Evolutionary conservation across 1,140 invertebrate species (phyloP).

Genomic region (Neocloeon triangulifer): DNA sequence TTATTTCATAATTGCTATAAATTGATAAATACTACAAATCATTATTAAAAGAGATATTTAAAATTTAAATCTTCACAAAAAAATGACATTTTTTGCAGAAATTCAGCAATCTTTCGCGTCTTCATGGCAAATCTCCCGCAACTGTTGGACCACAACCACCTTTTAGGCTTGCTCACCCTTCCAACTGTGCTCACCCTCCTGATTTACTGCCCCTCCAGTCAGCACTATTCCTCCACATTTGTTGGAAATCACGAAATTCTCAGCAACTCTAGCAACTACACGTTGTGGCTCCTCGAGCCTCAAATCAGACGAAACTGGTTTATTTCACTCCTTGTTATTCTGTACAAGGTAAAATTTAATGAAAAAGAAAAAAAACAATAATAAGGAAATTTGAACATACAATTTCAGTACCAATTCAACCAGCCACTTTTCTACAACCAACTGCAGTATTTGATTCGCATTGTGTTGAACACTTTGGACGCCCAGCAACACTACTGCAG

Average conservation of each 20-base stretch:
- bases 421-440: conserved; percentile 55
- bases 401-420: conserved; percentile 69
- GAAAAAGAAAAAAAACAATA: too few relatives aligned
- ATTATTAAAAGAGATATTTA: too few relatives aligned
- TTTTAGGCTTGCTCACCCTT: conserved; percentile 68
- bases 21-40: too few relatives aligned
- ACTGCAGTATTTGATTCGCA: conserved; percentile 59
- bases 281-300: conserved; percentile 68
- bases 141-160: conserved; percentile 82
- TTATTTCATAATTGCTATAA: neutral
- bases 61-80: too few relatives aligned
- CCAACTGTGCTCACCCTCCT: conserved; percentile 66
- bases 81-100: conserved; percentile 22
- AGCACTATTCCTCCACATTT: neutral
- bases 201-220: conserved; percentile 52
- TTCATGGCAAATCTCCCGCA: conserved; percentile 83
- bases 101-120: conserved; percentile 85
- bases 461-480: conserved; percentile 85
- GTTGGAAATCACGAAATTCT: conserved; percentile 6
- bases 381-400: conserved; percentile 4
- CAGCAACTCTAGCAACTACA: conserved; percentile 34
- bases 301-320: conserved; percentile 78
- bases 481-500: conserved; percentile 73
- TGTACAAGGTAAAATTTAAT: conserved; percentile 92
- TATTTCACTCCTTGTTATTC: conserved; percentile 72